These are phyloP conservation scores for Oscheius onirici DNA, from an alignment of 2,888 invertebrate species.

Conservation along the genomic window DNA sequence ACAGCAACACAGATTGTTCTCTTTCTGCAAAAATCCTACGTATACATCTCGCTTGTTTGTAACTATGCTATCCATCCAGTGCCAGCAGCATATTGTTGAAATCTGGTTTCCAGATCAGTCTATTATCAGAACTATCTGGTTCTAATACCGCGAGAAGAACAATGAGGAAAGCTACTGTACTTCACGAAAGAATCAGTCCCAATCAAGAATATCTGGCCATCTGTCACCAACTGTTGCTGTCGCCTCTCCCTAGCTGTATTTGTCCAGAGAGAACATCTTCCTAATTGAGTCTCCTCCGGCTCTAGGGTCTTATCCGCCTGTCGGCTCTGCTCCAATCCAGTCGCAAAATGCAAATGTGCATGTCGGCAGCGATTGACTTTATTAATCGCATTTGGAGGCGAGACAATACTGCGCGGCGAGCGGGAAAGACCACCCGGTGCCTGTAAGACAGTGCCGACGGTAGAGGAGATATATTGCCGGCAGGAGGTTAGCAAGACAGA, in stretches of 20 bases:
- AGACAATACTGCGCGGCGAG: conserved; percentile 1
- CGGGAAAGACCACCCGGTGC: conserved; percentile 3
- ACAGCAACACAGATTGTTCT: too few relatives aligned
- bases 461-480: neutral
- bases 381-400: conserved; percentile 28
- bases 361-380: conserved; percentile 32
- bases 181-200: too few relatives aligned
- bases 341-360: conserved; percentile 31
- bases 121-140: too few relatives aligned
- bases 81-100: too few relatives aligned
- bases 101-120: too few relatives aligned
- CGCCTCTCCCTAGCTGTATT: neutral
- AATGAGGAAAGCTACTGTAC: neutral
- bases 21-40: too few relatives aligned
- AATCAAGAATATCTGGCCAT: conserved; percentile 4
- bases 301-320: conserved; percentile 10
- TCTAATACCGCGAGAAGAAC: too few relatives aligned
- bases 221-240: conserved; percentile 22
- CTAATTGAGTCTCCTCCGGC: neutral
- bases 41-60: too few relatives aligned
- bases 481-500: neutral
- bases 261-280: conserved; percentile 4
- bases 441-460: conserved; percentile 11
- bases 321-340: conserved; percentile 25
- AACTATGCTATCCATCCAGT: too few relatives aligned